Evolutionary conservation across 2,797 vertebrate species (phyloP).

Genomic region (Danionella dracula): DNA sequence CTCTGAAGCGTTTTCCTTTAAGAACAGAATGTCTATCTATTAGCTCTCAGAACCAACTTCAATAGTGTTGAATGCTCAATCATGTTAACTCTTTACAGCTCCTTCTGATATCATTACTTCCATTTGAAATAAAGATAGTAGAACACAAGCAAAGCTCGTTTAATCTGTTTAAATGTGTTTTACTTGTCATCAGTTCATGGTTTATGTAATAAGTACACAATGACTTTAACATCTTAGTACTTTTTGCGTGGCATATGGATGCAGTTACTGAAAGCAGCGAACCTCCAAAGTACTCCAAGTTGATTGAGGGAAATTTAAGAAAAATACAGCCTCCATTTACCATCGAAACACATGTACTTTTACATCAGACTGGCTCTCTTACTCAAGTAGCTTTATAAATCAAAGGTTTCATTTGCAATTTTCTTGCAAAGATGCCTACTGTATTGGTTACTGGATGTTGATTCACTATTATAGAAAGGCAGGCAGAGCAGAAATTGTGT

Average conservation of each 20-base stretch:
- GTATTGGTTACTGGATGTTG: conserved; percentile 1
- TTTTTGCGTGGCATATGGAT: conserved; percentile 34
- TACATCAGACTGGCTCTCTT: neutral
- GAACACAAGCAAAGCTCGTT: conserved; percentile 21
- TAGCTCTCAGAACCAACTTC: neutral
- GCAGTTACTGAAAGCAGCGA: neutral
- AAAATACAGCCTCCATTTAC: neutral
- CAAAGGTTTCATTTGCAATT: neutral
- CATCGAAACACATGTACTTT: neutral
- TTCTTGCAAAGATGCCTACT: conserved; percentile 5
- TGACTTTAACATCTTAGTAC: conserved; percentile 46
- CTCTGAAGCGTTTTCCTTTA: neutral
- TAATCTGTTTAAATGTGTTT: conserved; percentile 30
- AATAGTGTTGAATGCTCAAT: neutral
- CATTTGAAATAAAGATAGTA: no score
- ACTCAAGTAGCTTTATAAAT: neutral
- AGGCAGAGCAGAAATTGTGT: neutral
- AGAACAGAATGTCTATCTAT: neutral
- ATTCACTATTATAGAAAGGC: conserved; percentile 10
- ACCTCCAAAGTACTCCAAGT: neutral
- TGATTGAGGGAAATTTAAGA: neutral
- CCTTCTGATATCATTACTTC: conserved; percentile 18
- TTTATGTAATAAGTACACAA: conserved; percentile 42
- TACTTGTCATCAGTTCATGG: conserved; percentile 37
- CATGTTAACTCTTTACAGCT: conserved; percentile 20